These are phyloP conservation scores for Helicoverpa assulta DNA, from an alignment of 2,888 invertebrate genomes.

Conservation along the genomic window DNA sequence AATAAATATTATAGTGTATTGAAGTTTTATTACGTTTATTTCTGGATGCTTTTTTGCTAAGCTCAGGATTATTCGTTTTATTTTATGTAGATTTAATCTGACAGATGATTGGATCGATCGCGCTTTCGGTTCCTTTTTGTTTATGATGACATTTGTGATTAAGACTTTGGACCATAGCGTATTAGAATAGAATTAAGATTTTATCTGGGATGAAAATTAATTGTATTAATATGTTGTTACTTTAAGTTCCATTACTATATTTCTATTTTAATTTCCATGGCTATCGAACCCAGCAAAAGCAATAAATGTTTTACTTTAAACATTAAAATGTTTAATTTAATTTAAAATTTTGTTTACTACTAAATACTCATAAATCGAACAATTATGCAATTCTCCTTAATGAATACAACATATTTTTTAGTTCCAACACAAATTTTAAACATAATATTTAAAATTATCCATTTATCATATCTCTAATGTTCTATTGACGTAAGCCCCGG, in stretches of 20 bases:
- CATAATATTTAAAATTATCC: conserved; percentile 22
- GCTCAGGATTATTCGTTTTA: conserved; percentile 43
- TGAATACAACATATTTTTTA: conserved; percentile 4
- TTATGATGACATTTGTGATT: conserved; percentile 27
- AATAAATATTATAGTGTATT: conserved; percentile 55
- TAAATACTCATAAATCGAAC: background rate
- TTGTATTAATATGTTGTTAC: background rate
- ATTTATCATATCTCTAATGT: conserved; percentile 48
- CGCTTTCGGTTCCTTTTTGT: conserved; percentile 33
- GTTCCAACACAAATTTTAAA: conserved; percentile 26
- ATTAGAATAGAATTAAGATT: conserved; percentile 5
- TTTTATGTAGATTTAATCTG: conserved; percentile 62
- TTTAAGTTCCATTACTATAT: background rate
- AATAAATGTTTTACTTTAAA: background rate
- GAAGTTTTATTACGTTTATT: conserved; percentile 41
- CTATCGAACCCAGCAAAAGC: background rate
- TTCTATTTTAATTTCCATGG: background rate
- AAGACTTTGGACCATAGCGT: conserved; percentile 14
- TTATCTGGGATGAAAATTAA: conserved; percentile 9
- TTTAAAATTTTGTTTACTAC: too few relatives aligned
- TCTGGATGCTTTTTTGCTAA: conserved; percentile 43
- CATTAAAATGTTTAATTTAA: background rate
- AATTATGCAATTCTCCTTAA: conserved; percentile 8
- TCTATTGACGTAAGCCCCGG: conserved; percentile 51
- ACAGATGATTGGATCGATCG: conserved; percentile 59